These are phyloP conservation scores for Pipistrellus kuhlii DNA, from an alignment of 2,797 vertebrate species.

Conservation along the genomic window DNA sequence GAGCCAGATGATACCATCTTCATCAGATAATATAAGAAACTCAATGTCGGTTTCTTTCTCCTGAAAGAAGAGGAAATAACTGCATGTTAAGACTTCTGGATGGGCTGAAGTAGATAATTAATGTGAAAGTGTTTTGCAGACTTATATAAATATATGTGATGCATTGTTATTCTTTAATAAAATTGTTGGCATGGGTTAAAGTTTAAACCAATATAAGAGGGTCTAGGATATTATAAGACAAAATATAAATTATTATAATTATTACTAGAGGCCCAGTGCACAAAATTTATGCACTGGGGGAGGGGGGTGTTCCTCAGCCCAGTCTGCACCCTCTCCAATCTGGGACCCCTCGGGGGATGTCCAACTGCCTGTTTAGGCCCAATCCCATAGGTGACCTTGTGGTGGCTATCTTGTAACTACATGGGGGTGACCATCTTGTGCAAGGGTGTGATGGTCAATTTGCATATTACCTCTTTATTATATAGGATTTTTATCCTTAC, in stretches of 20 bases:
- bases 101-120: neutral
- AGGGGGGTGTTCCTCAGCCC: too few relatives aligned
- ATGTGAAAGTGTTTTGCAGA: neutral
- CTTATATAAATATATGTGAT: neutral
- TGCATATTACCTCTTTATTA: too few relatives aligned
- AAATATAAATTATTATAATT: slow-evolving; percentile 5
- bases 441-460: too few relatives aligned
- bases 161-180: slow-evolving; percentile 26
- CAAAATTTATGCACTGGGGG: too few relatives aligned
- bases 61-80: neutral
- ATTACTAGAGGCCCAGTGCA: neutral
- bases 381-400: too few relatives aligned
- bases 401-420: too few relatives aligned
- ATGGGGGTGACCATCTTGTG: too few relatives aligned
- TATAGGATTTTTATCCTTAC: neutral
- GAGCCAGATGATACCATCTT: neutral
- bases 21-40: neutral
- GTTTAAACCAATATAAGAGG: neutral
- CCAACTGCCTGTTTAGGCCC: too few relatives aligned
- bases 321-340: too few relatives aligned
- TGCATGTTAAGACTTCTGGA: neutral
- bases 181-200: neutral
- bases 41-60: neutral
- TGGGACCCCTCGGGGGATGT: too few relatives aligned
- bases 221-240: neutral